A percentile compares a stretch with the other conserved stretches of the same genome.
Conservation (phyloP, 2,113 vertebrate genomes). For the Centropristis striata region DNA sequence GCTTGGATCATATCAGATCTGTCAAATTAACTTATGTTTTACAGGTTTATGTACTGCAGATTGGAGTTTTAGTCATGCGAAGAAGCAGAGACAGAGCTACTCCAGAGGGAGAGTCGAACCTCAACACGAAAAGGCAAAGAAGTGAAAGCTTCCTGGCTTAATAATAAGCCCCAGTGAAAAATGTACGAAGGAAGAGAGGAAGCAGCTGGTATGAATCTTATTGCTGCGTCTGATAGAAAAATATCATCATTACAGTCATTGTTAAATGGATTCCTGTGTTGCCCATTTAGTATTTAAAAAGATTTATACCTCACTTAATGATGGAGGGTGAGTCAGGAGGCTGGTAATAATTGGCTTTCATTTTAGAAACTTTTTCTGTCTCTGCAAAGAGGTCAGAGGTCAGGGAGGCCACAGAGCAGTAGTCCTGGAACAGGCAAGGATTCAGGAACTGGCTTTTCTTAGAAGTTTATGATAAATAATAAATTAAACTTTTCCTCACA, state of each 20-base stretch:
- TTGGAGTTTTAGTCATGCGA: slow-evolving; percentile 16
- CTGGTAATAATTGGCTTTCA: not conserved
- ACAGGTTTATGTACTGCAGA: slow-evolving; percentile 4
- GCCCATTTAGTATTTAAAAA: not conserved
- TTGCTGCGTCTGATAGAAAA: not conserved
- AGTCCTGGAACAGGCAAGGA: not conserved
- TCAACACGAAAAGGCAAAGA: not conserved
- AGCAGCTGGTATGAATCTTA: not conserved
- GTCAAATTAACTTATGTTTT: slow-evolving; percentile 21
- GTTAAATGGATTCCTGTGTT: not conserved
- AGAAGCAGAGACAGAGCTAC: not conserved
- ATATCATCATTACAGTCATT: not conserved
- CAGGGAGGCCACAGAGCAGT: not conserved
- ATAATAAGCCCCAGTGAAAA: slow-evolving; percentile 21
- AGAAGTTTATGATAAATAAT: not conserved
- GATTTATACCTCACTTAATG: not conserved
- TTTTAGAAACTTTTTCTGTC: not conserved
- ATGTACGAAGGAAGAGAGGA: not conserved
- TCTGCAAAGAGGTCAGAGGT: not conserved
- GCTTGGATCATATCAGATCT: slow-evolving; percentile 22
- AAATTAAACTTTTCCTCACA: not conserved
- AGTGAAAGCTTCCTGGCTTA: not conserved
- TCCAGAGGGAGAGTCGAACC: slow-evolving; percentile 1
- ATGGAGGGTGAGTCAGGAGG: not conserved
- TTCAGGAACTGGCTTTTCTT: not conserved